Evolutionary conservation across 1,140 invertebrate species (phyloP), one percentile per base, ranked within the genome.

Genomic region (Atopsyche davidsoni): DNA sequence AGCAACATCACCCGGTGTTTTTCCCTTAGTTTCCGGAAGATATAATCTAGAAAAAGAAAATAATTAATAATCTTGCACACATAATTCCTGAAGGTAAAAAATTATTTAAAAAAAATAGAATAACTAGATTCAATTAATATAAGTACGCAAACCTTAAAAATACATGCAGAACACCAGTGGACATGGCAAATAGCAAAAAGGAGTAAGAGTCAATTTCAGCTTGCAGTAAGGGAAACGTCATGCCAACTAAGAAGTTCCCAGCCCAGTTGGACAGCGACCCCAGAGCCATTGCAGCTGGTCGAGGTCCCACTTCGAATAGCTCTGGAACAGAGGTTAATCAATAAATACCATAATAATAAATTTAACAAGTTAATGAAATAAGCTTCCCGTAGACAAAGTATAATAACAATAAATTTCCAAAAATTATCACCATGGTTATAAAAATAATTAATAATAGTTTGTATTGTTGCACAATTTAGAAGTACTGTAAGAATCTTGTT

Each of bases 211-310:
- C 83, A 36, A 88, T 76, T n/a, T 62, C 41, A 7, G 59, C 65
- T 54, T 83, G 75, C 43, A 92, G 62, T 1, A 69, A 66, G n/a
- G 82, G 85, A 72, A 93, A 91, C 17, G 76, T 70, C 73, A 92
- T 82, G 18, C 85, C 90, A 50, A 95, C 83, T n/a, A 89, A 61
- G 64, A 96, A 93, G 69, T 94, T 96, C 23, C 85, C 87, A 1
- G 79, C 76, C 92, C 92, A 96, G 67, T 95, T 96, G 22, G 83
- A 79, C 55, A 92, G 76, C 48, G 89, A 91, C 11, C 90, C 89
- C 51, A 94, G 75, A 39, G 89, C 83, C 83, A 94, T 93, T 24
- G 88, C 91, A 31, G 81, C 79, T 0, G 89, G 80, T 39, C 89
- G 78, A 1, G 91, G 85, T 1, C 82, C 85, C 51, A 92, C 86